A percentile compares a stretch with the other conserved stretches of the same genome.
Conservation (phyloP, 2,113 vertebrate genomes). For the Protobothrops mucrosquamatus region DNA sequence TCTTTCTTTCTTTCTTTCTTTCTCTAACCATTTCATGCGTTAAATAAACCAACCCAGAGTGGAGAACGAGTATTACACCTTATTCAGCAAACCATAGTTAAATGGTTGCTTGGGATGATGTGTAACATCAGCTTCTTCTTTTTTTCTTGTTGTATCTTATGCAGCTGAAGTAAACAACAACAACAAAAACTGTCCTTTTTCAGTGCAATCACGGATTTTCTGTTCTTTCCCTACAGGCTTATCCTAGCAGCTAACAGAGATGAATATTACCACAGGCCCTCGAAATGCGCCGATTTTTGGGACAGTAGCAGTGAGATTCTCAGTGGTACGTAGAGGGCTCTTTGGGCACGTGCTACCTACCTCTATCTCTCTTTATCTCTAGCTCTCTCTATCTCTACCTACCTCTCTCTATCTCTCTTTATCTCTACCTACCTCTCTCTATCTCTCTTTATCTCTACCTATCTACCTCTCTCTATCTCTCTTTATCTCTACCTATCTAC, state of each 20-base stretch:
- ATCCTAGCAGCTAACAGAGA: constrained; percentile 97
- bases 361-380: too few relatives aligned
- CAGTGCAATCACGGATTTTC: neutral
- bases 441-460: too few relatives aligned
- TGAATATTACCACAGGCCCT: constrained; percentile 88
- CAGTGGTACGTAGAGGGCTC: constrained; percentile 78
- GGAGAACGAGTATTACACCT: neutral
- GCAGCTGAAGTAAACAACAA: neutral
- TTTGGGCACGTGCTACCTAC: neutral
- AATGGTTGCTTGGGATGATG: neutral
- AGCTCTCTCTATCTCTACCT: too few relatives aligned
- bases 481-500: too few relatives aligned
- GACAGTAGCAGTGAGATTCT: constrained; percentile 85
- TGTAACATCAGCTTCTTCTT: neutral
- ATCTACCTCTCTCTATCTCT: too few relatives aligned
- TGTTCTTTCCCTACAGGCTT: constrained; percentile 73
- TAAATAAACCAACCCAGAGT: neutral
- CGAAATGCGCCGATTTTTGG: constrained; percentile 91
- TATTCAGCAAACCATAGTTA: neutral
- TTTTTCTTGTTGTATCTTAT: neutral
- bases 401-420: too few relatives aligned
- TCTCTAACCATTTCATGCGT: neutral
- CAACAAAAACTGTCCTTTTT: neutral
- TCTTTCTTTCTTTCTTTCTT: too few relatives aligned
- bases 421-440: too few relatives aligned